A percentile compares a stretch with the other conserved stretches of the same genome.
These are phyloP conservation scores for Anolis sagrei DNA, from an alignment of 2,113 vertebrate genomes.

Conservation along the genomic window DNA sequence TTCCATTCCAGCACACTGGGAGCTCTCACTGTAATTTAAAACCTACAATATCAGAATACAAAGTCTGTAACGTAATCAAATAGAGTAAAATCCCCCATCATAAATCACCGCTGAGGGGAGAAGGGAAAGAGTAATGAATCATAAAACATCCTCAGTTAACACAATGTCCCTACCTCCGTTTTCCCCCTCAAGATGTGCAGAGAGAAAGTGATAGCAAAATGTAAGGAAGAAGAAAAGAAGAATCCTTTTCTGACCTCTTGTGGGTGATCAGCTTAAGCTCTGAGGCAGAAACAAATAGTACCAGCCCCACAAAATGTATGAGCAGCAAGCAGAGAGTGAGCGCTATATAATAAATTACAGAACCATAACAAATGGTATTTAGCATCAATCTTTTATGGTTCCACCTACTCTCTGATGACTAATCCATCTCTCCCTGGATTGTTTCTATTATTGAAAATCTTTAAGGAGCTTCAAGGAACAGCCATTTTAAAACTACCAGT, in stretches of 20 bases:
- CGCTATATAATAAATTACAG: conserved; percentile 26
- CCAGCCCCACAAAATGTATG: not conserved
- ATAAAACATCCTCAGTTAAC: not conserved
- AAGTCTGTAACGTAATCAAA: conserved; percentile 34
- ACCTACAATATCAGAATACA: not conserved
- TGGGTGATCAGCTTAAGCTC: conserved; percentile 9
- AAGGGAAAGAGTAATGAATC: conserved; percentile 8
- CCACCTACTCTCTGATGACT: conserved; percentile 26
- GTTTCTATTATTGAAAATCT: conserved; percentile 17
- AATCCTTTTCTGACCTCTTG: conserved; percentile 15
- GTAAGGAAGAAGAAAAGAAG: not conserved
- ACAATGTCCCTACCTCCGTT: not conserved
- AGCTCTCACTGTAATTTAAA: conserved; percentile 36
- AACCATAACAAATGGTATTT: conserved; percentile 14
- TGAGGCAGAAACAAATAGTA: not conserved
- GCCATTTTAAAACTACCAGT: conserved; percentile 26
- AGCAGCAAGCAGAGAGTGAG: not conserved
- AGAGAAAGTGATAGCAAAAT: not conserved
- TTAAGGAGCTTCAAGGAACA: conserved; percentile 32
- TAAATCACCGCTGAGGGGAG: accelerated
- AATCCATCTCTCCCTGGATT: conserved; percentile 4
- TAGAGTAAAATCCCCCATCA: not conserved
- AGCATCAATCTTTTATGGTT: conserved; percentile 6
- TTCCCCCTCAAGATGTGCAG: not conserved
- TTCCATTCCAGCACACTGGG: not conserved